Evolutionary conservation across 2,113 vertebrate genomes (phyloP), one percentile per base, ranked within the genome.

Genomic region (Pelobates fuscus): DNA sequence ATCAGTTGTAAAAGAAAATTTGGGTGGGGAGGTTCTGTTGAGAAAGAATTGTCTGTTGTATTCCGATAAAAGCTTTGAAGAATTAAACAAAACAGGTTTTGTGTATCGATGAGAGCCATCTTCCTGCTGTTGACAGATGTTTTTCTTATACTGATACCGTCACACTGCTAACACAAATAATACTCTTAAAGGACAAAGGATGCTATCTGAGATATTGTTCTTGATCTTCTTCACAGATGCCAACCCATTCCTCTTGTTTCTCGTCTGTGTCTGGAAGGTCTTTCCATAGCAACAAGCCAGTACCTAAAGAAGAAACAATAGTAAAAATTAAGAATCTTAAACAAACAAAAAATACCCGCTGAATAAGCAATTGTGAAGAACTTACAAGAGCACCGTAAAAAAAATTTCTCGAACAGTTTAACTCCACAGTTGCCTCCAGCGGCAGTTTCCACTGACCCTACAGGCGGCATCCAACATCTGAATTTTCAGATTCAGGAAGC

Each of bases 221-320:
- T 26, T 77, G 96, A 49, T 98, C 94, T 78, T 97, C 95, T 75
- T 92, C 93, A 71, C 90, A 94, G 59, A 84, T 81, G 78, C 87
- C 89, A 82, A 89, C 88, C 0, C 66, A 43, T 25, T 93, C 94
- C 86, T 94, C 95, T 1, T 94, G 93, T 46, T 83, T 92, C 52
- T 94, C 95, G 68, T 98, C 96, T 82, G 92, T 81, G 57, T 97
- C 96, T 25, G 96, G 94, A 78, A 99, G 90, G 73, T 97, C 94
- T 70, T 95, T 95, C 97, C 96, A 99, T 54, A 98, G 91, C 77
- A 99, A 86, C 5, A 94, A 84, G 71, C 97, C 94, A 80, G 93
- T 89, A 82, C 97, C 97, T 99, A 86, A 78, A 81, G 80, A 81
- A 30, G 81, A 79, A 80, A 77, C 32, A 37, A 5, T 6, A 37